Conservation (phyloP, 35 echinoderm and acorn worm species). For the Nesometra sesokonis region DNA sequence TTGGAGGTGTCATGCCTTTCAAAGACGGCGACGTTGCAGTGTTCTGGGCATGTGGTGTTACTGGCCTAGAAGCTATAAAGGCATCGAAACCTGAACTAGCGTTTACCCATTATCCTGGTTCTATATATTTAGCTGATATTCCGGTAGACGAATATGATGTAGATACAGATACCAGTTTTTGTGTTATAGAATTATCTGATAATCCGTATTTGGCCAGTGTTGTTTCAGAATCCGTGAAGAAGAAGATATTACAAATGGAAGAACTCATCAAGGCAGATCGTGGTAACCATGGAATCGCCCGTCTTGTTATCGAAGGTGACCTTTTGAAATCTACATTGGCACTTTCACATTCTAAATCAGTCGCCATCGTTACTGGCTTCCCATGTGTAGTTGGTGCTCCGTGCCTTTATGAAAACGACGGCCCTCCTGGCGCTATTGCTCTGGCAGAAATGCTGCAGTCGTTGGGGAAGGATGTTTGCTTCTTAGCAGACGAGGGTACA, state of each 20-base stretch:
- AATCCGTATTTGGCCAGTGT: slow-evolving; percentile 49
- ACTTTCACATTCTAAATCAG: slow-evolving; percentile 64
- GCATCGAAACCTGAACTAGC: slow-evolving; percentile 40
- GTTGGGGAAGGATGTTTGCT: slow-evolving; percentile 40
- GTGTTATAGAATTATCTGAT: slow-evolving; percentile 32
- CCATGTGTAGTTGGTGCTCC: slow-evolving; percentile 34
- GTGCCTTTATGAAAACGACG: slow-evolving; percentile 60
- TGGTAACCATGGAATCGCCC: slow-evolving; percentile 52
- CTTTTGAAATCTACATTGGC: slow-evolving; percentile 67
- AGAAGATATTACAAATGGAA: slow-evolving; percentile 43
- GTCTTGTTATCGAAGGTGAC: slow-evolving; percentile 50
- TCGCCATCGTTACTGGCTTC: slow-evolving; percentile 69
- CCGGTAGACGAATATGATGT: background rate
- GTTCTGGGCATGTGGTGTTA: slow-evolving; percentile 88
- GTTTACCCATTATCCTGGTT: slow-evolving; percentile 48
- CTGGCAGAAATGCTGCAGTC: slow-evolving; percentile 62
- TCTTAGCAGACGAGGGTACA: slow-evolving; percentile 42
- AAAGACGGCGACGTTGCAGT: slow-evolving; percentile 59
- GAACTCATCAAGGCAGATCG: slow-evolving; percentile 7
- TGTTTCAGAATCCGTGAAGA: slow-evolving; percentile 18
- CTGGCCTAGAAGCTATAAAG: slow-evolving; percentile 51
- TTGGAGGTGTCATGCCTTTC: slow-evolving; percentile 29
- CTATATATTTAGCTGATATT: slow-evolving; percentile 48
- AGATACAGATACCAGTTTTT: background rate
- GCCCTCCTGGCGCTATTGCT: slow-evolving; percentile 53